These are phyloP conservation scores for Diachasmimorpha longicaudata DNA, from an alignment of 1,140 invertebrate species.

Conservation along the genomic window DNA sequence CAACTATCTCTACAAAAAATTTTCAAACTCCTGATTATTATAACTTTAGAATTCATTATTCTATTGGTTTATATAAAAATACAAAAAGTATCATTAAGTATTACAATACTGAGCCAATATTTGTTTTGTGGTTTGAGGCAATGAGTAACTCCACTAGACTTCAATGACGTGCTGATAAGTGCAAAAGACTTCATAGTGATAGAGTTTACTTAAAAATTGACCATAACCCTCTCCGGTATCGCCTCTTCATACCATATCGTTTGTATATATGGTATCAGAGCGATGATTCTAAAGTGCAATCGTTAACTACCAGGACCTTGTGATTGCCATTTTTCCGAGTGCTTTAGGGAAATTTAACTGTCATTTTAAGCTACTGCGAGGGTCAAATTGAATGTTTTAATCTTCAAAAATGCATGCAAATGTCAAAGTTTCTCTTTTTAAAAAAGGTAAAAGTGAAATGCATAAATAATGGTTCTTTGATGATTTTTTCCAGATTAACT, in stretches of 20 bases:
- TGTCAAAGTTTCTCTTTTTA: no score
- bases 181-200: neutral
- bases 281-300: neutral
- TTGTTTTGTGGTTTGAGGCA: constrained; percentile 1
- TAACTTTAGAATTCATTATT: constrained; percentile 16
- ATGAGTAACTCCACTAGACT: neutral
- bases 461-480: no score
- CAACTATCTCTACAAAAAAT: neutral
- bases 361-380: neutral
- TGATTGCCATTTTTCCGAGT: neutral
- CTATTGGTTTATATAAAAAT: constrained; percentile 57
- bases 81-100: constrained; percentile 54
- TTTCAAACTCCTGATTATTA: neutral
- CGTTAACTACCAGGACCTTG: neutral
- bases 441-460: neutral
- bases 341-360: neutral
- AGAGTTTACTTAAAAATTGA: neutral
- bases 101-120: constrained; percentile 22
- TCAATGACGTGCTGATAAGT: neutral
- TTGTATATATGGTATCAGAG: neutral
- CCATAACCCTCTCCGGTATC: neutral
- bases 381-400: neutral
- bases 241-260: neutral
- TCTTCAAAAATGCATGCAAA: no score
- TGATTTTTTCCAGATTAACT: no score